A percentile compares a stretch with the other conserved stretches of the same genome.
These are phyloP conservation scores for Upupa epops DNA, from an alignment of 2,113 vertebrate genomes.

Conservation along the genomic window DNA sequence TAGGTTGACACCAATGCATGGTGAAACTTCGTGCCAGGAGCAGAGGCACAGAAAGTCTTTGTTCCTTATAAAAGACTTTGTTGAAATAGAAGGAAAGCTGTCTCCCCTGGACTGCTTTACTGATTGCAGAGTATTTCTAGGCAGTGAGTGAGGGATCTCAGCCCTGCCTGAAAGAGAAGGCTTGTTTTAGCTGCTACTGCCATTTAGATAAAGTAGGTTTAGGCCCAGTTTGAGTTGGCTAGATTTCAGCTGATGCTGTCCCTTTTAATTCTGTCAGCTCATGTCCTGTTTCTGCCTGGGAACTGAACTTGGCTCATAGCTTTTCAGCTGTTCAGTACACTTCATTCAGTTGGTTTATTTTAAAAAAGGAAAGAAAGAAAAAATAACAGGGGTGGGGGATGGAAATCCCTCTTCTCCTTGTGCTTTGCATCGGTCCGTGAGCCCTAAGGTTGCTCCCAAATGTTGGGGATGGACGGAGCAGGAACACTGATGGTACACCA, in stretches of 20 bases:
- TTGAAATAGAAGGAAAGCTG: conserved; percentile 42
- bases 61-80: conserved; percentile 27
- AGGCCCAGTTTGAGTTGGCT: conserved; percentile 38
- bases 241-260: conserved; percentile 28
- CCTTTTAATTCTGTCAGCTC: conserved; percentile 44
- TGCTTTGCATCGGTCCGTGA: not conserved
- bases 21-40: conserved; percentile 12
- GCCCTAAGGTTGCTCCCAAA: not conserved
- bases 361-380: not conserved
- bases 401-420: not conserved
- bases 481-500: not conserved
- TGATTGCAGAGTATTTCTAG: conserved; percentile 7
- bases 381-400: fast-evolving
- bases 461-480: not conserved
- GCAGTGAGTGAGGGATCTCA: conserved; percentile 1
- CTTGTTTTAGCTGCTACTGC: conserved; percentile 44
- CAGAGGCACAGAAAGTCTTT: conserved; percentile 53
- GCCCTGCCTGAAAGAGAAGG: conserved; percentile 15
- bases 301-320: not conserved
- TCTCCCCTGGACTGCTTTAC: conserved; percentile 3
- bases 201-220: conserved; percentile 36
- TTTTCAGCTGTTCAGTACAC: conserved; percentile 38
- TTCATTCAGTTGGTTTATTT: conserved; percentile 6
- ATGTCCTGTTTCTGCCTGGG: conserved; percentile 35
- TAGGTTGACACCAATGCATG: not conserved